These are phyloP conservation scores for Drosophila hamatofila DNA, from an alignment of 2,888 invertebrate genomes.

Conservation along the genomic window DNA sequence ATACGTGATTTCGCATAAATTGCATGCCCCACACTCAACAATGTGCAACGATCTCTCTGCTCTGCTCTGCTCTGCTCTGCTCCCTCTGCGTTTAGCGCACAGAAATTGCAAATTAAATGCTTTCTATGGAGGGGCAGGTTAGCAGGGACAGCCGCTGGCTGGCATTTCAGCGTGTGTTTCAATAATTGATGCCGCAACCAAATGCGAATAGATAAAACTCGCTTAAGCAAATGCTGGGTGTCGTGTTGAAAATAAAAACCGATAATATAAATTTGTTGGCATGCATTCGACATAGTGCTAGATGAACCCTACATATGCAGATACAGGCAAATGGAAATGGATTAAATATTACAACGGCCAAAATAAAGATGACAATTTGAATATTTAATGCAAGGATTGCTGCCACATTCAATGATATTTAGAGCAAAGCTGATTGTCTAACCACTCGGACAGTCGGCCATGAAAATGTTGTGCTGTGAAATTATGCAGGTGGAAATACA, in stretches of 20 bases:
- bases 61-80: no score
- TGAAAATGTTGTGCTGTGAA: slow-evolving; percentile 1
- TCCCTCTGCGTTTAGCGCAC: neutral
- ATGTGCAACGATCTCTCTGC: neutral
- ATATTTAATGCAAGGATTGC: neutral
- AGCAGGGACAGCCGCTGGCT: neutral
- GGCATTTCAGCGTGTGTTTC: slow-evolving; percentile 24
- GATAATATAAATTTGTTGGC: slow-evolving; percentile 44
- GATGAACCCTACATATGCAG: slow-evolving; percentile 18
- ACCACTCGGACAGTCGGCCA: neutral
- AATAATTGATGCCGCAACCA: slow-evolving; percentile 57
- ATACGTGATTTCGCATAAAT: slow-evolving; percentile 73
- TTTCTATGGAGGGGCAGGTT: neutral
- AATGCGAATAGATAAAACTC: slow-evolving; percentile 38
- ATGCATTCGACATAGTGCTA: slow-evolving; percentile 6
- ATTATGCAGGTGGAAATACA: slow-evolving; percentile 1
- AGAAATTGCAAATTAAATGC: slow-evolving; percentile 34
- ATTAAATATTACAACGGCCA: neutral
- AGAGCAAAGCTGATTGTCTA: neutral
- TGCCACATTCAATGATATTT: neutral
- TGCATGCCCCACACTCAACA: slow-evolving; percentile 29
- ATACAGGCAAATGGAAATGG: neutral
- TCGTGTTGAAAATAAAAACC: slow-evolving; percentile 21
- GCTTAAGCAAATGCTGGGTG: slow-evolving; percentile 41
- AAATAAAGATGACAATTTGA: slow-evolving; percentile 8